A percentile compares a stretch with the other conserved stretches of the same genome.
These are phyloP conservation scores for Drosophila novamexicana DNA, from an alignment of 1,140 invertebrate species.

Conservation along the genomic window DNA sequence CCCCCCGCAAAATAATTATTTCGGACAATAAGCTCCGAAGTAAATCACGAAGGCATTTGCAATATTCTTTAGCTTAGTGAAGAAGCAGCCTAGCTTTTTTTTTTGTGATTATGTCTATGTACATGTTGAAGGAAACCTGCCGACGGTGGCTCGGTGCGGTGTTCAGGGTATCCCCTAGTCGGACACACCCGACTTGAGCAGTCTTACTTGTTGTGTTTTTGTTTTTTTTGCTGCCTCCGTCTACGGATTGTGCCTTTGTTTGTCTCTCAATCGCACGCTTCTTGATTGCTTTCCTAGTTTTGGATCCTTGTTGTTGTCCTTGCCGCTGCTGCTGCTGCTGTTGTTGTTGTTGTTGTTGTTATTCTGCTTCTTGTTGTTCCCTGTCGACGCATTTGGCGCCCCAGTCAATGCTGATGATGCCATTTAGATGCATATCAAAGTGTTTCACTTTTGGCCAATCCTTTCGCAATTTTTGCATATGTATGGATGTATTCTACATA, in stretches of 20 bases:
- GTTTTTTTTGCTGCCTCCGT: background rate
- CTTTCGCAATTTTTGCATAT: constrained; percentile 76
- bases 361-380: constrained; percentile 37
- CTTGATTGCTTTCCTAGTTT: constrained; percentile 72
- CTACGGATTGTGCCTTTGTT: constrained; percentile 49
- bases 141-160: no score
- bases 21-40: no score
- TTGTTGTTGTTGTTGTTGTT: constrained; percentile 11
- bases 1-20: no score
- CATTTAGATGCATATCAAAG: constrained; percentile 81
- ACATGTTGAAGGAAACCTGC: no score
- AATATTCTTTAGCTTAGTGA: no score
- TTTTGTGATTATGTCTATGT: no score
- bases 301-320: constrained; percentile 35
- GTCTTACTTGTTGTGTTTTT: background rate
- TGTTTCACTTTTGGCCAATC: constrained; percentile 79
- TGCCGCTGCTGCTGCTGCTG: background rate
- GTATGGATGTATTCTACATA: constrained; percentile 55
- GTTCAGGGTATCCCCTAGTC: no score
- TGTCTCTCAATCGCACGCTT: constrained; percentile 66
- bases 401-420: constrained; percentile 74
- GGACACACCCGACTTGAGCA: no score
- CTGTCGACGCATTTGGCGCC: constrained; percentile 46
- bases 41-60: no score
- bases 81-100: no score